phyloP scores from a whole-genome alignment of 2,797 vertebrate genomes.

The Spheniscus humboldti region DNA sequence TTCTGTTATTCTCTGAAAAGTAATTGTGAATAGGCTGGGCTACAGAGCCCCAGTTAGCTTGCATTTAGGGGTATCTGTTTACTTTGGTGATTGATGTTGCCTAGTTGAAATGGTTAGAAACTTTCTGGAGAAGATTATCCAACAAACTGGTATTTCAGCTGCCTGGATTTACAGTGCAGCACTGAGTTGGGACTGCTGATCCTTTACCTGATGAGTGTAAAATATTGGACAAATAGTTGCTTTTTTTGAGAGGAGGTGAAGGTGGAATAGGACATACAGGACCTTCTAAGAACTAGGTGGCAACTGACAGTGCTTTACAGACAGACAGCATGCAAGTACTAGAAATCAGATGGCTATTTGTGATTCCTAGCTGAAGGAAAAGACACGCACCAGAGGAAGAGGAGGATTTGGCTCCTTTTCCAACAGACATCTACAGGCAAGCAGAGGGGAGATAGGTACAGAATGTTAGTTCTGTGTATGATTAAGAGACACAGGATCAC shows the following conservation, averaged over 20 bases:
- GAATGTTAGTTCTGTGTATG: not conserved
- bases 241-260: not conserved
- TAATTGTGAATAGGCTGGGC: not conserved
- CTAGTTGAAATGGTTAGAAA: not conserved
- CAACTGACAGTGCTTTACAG: not conserved
- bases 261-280: not conserved
- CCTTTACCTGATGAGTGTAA: not conserved
- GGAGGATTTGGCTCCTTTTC: not conserved
- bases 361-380: not conserved
- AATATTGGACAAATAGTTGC: rapidly evolving
- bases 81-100: not conserved
- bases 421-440: not conserved
- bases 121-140: not conserved
- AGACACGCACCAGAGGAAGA: not conserved
- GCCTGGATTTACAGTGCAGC: not conserved
- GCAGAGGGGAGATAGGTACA: not conserved
- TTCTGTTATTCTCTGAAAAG: not conserved
- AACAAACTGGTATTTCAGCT: not conserved
- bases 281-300: not conserved
- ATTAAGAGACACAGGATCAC: not conserved
- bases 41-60: not conserved
- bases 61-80: not conserved
- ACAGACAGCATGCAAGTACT: not conserved
- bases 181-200: not conserved
- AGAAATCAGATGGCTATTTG: not conserved